Conservation (phyloP, 2,113 vertebrate genomes). For the Dasyprocta punctata region DNA sequence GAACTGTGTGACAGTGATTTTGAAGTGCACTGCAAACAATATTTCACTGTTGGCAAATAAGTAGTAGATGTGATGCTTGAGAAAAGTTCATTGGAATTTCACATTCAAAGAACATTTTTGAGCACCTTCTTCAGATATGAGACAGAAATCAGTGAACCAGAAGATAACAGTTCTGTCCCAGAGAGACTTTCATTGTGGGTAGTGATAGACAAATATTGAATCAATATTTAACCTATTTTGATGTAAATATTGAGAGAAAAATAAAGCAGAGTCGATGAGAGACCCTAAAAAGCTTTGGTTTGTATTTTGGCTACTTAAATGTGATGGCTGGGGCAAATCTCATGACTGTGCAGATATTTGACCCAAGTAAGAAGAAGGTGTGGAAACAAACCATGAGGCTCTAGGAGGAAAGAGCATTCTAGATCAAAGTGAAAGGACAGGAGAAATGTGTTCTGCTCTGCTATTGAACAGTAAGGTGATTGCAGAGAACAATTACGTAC, state of each 20-base stretch:
- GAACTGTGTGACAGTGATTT: not conserved
- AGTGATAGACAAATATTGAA: not conserved
- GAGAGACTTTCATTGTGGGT: not conserved
- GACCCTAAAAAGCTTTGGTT: not conserved
- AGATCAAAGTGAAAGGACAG: too few species aligned
- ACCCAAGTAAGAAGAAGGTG: not conserved
- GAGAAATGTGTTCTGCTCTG: not conserved
- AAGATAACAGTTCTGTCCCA: not conserved
- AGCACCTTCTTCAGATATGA: not conserved
- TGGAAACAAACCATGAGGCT: not conserved
- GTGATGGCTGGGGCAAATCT: not conserved
- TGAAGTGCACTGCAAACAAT: not conserved
- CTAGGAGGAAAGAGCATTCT: accelerated
- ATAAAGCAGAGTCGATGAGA: not conserved
- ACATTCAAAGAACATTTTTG: not conserved
- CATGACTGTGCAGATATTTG: not conserved
- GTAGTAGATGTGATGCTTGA: not conserved
- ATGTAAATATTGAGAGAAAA: not conserved
- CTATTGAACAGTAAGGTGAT: not conserved
- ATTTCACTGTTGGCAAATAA: not conserved
- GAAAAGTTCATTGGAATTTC: not conserved
- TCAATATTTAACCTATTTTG: not conserved
- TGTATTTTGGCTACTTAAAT: not conserved
- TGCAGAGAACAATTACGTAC: not conserved
- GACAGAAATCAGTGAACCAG: not conserved